Evolutionary conservation across 2,888 invertebrate genomes (phyloP).

Genomic region (Drosophila nr. medialis): DNA sequence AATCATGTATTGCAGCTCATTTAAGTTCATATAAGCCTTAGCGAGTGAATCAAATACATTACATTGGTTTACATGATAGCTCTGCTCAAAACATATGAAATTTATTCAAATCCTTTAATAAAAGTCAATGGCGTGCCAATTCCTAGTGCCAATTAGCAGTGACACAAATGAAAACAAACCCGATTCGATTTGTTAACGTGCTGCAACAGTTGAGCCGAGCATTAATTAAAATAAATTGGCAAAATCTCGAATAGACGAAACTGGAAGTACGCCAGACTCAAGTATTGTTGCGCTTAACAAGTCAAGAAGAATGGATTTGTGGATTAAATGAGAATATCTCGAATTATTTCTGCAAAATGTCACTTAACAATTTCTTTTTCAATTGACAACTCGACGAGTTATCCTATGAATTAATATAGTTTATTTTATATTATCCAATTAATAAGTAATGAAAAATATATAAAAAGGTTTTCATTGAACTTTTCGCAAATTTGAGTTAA

Average conservation of each 20-base stretch:
- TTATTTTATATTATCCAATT: constrained; percentile 25
- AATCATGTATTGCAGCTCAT: constrained; percentile 4
- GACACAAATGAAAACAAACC: constrained; percentile 42
- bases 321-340: background rate
- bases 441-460: constrained; percentile 17
- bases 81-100: constrained; percentile 33
- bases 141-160: constrained; percentile 70
- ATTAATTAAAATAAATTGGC: constrained; percentile 78
- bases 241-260: constrained; percentile 24
- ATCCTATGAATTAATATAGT: background rate
- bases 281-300: constrained; percentile 7
- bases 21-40: background rate
- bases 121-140: constrained; percentile 25
- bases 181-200: constrained; percentile 29
- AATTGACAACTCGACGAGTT: constrained; percentile 5
- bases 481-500: constrained; percentile 23
- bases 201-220: constrained; percentile 22
- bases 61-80: constrained; percentile 22
- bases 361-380: background rate
- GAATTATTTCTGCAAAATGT: background rate
- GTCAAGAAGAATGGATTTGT: constrained; percentile 7
- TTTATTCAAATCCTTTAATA: constrained; percentile 31
- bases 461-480: background rate
- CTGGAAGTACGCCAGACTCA: constrained; percentile 17
- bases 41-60: constrained; percentile 7